A percentile compares a stretch with the other conserved stretches of the same genome.
phyloP scores from a whole-genome alignment of 2,888 invertebrate genomes.

The Nemurella pictetii region DNA sequence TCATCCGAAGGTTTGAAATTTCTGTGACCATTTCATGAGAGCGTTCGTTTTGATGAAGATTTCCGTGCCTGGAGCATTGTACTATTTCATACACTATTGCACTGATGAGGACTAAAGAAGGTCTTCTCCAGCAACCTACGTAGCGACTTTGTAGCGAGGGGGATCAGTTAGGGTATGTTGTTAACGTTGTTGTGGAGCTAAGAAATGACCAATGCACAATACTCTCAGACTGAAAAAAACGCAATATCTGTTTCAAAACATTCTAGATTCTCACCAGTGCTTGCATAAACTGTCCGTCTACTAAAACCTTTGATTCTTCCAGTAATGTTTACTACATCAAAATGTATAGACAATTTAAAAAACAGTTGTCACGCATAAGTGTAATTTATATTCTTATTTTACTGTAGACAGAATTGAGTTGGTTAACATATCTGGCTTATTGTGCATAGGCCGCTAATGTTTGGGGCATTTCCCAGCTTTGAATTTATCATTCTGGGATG shows the following conservation, averaged over 20 bases:
- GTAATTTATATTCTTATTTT: too few species aligned
- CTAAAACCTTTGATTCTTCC: too few species aligned
- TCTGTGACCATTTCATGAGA: slow-evolving; percentile 44
- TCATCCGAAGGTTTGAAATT: slow-evolving; percentile 62
- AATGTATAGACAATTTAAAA: too few species aligned
- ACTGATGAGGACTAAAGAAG: background rate
- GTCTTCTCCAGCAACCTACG: background rate
- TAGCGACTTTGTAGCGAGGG: background rate
- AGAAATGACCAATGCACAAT: background rate
- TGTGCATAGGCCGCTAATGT: background rate
- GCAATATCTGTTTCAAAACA: too few species aligned
- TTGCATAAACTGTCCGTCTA: too few species aligned
- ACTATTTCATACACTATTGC: background rate
- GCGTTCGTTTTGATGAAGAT: slow-evolving; percentile 34
- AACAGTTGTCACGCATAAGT: too few species aligned
- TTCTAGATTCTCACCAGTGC: too few species aligned
- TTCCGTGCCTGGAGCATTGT: slow-evolving; percentile 16
- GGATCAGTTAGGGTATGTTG: background rate
- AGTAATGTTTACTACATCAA: too few species aligned
- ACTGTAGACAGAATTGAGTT: too few species aligned
- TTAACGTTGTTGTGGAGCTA: background rate
- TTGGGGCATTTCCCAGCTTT: background rate
- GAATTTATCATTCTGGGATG: background rate
- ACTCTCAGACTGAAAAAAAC: background rate
- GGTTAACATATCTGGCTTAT: too few species aligned